These are phyloP conservation scores for Harpagifer antarcticus DNA, from an alignment of 2,797 vertebrate species.

Conservation along the genomic window DNA sequence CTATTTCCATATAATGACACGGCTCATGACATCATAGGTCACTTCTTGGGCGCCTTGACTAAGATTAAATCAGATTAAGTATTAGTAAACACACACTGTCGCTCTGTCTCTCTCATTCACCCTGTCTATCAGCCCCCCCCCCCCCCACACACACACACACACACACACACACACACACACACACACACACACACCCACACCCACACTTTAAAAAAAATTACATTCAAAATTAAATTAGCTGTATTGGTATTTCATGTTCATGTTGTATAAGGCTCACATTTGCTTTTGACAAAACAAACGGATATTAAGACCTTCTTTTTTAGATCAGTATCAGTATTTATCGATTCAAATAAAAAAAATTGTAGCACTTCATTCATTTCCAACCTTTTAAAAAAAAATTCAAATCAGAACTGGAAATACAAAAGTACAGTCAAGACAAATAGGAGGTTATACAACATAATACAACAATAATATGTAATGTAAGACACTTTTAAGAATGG, in stretches of 20 bases:
- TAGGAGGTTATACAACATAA: background rate
- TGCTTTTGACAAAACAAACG: background rate
- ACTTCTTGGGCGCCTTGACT: slow-evolving; percentile 58
- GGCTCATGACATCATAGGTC: slow-evolving; percentile 72
- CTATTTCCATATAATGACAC: slow-evolving; percentile 51
- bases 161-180: background rate
- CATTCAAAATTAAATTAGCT: background rate
- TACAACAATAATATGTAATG: too few relatives aligned
- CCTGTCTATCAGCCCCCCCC: background rate
- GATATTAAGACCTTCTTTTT: background rate
- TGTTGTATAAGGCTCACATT: background rate
- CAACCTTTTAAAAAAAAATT: background rate
- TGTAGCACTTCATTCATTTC: background rate
- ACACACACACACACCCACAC: slow-evolving; percentile 7
- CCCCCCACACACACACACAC: background rate
- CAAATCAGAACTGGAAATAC: slow-evolving; percentile 2
- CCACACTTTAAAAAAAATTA: background rate
- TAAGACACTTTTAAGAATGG: too few relatives aligned
- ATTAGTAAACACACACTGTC: slow-evolving; percentile 49
- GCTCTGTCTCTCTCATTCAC: background rate
- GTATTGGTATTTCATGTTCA: background rate
- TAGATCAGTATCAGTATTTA: background rate
- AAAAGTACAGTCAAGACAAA: background rate
- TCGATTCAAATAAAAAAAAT: background rate
- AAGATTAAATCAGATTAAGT: slow-evolving; percentile 77